Conservation (phyloP, 92 coral and sea anemone genomes). For the Diadumene lineata region DNA sequence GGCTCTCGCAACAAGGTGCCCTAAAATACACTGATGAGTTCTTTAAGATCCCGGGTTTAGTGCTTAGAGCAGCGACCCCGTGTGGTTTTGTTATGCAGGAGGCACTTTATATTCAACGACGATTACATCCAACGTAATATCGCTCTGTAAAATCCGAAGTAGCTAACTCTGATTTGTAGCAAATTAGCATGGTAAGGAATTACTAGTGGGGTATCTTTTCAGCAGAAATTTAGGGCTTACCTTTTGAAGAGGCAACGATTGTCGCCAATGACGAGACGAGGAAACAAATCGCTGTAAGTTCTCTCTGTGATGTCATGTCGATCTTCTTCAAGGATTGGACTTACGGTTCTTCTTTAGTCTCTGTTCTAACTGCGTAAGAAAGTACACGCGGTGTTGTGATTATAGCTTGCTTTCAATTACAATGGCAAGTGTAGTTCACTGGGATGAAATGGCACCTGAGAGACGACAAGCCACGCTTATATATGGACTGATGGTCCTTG, state of each 20-base stretch:
- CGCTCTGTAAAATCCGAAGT: no score
- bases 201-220: no score
- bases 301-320: conserved; percentile 11
- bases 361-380: conserved; percentile 12
- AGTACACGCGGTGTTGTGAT: conserved; percentile 1
- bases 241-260: conserved; percentile 14
- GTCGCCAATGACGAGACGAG: conserved; percentile 7
- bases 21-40: conserved; percentile 10
- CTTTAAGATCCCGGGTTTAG: background rate
- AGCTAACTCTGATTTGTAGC: no score
- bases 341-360: background rate
- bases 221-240: background rate
- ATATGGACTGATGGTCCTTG: conserved; percentile 17
- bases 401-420: conserved; percentile 32
- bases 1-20: conserved; percentile 33
- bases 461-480: conserved; percentile 38
- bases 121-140: no score
- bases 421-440: conserved; percentile 30
- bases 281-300: background rate
- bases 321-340: background rate
- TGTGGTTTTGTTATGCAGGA: conserved; percentile 11
- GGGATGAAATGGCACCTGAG: conserved; percentile 34
- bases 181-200: no score
- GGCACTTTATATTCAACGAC: conserved; percentile 4
- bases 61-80: conserved; percentile 22